Evolutionary conservation across 2,113 vertebrate genomes (phyloP).

Genomic region (Nycticryphes semicollaris): DNA sequence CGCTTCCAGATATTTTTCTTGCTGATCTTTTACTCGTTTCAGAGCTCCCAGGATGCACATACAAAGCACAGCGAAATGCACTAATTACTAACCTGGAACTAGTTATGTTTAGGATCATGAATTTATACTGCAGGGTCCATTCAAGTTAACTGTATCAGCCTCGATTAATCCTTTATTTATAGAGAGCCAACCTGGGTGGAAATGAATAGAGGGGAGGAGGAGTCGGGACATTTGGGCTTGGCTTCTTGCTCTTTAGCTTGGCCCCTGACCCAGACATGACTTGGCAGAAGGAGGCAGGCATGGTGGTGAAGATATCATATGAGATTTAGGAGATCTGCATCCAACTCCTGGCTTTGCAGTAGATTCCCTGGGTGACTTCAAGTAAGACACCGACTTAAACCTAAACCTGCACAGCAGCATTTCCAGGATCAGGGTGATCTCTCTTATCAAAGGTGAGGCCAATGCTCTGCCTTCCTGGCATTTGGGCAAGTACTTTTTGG

Average conservation of each 20-base stretch:
- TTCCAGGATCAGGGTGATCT: neutral
- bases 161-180: neutral
- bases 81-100: constrained; percentile 34
- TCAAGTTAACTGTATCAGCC: neutral
- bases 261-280: neutral
- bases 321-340: neutral
- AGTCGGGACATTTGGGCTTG: neutral
- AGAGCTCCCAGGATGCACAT: constrained; percentile 11
- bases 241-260: neutral
- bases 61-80: neutral
- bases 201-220: neutral
- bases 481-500: neutral
- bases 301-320: neutral
- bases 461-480: neutral
- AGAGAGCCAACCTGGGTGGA: neutral
- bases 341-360: neutral
- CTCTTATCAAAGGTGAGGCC: neutral
- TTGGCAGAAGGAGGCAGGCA: neutral
- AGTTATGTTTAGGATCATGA: neutral
- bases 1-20: constrained; percentile 23
- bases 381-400: neutral
- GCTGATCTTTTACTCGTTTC: constrained; percentile 13
- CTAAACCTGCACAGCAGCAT: neutral
- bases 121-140: constrained; percentile 8
- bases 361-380: neutral